Evolutionary conservation across 2,113 vertebrate species (phyloP), one percentile per base, ranked within the genome.

Genomic region (Oreochromis spilurus): DNA sequence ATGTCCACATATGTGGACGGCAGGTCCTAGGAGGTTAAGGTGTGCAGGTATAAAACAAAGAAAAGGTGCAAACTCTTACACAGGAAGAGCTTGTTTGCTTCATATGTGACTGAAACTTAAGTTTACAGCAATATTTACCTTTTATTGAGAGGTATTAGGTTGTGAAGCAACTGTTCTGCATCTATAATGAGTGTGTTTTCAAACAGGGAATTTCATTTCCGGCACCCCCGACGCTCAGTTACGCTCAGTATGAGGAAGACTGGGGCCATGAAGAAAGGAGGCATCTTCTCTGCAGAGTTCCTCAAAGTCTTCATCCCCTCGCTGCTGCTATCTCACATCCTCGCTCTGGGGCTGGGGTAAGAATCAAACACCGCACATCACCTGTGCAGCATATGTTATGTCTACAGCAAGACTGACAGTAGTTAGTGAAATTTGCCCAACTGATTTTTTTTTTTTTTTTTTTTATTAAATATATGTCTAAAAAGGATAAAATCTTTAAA

Each of bases 261-360:
- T 2, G 98, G 98, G 52, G 99, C 97, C 90, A 99, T 99, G 99
- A 99, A 99, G 96, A 99, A 99, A 95, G 98, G 99, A 79, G 99
- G 99, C 65, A 97, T 99, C 93, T 99, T 99, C 96, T 99, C 99
- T 2, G 97, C 98, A 1, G 98, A 99, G 86, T 99, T 99, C 92
- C 97, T 99, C 88, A 98, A 99, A 94, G 97, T 99, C 93, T 99
- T 99, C 96, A 98, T 99, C 95, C 99, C 98, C 5, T 99, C 98
- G 5, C 97, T 99, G 91, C 96, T 99, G 91, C 97, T 99, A 67
- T 99, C 99, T 84, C 99, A 99, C 90, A 97, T 99, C 92, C 95
- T 99, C 92, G 99, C 98, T 93, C 95, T 99, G 93, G 99, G 99
- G 81, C 96, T 99, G 26, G 99, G 99, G 99, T 99, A 95, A 97